Evolutionary conservation across 2,888 invertebrate genomes (phyloP).

Genomic region (Cosmia pyralina): DNA sequence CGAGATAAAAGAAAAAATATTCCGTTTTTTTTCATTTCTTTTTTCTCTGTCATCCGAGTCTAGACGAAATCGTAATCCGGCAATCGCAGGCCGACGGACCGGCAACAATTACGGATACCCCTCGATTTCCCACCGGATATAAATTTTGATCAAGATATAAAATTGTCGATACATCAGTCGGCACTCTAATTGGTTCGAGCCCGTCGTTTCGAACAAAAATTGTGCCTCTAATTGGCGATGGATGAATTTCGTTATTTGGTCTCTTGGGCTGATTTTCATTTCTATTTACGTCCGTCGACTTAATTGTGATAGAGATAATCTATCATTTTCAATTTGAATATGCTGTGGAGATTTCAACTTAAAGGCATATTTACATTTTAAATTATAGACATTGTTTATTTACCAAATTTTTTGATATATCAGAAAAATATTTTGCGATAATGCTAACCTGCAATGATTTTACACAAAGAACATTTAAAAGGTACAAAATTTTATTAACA

Average conservation of each 20-base stretch:
- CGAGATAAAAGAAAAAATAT: constrained; percentile 54
- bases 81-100: constrained; percentile 60
- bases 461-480: not conserved
- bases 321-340: constrained; percentile 34
- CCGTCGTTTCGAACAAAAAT: constrained; percentile 58
- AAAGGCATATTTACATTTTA: not conserved
- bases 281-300: constrained; percentile 36
- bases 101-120: constrained; percentile 68
- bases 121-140: constrained; percentile 75
- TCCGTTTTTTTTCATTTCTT: constrained; percentile 42
- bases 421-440: not conserved
- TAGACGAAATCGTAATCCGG: constrained; percentile 68
- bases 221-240: constrained; percentile 56
- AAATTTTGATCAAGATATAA: constrained; percentile 75
- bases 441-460: not conserved
- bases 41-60: constrained; percentile 56
- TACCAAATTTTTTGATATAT: not conserved
- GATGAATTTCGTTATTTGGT: constrained; percentile 59
- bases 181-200: constrained; percentile 72
- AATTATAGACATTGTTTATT: constrained; percentile 5
- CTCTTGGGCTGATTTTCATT: constrained; percentile 56
- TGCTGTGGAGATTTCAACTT: constrained; percentile 2
- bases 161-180: constrained; percentile 76
- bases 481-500: not conserved
- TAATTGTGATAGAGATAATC: constrained; percentile 46